Conservation (phyloP, 1,140 invertebrate genomes). For the Microplitis mediator region DNA sequence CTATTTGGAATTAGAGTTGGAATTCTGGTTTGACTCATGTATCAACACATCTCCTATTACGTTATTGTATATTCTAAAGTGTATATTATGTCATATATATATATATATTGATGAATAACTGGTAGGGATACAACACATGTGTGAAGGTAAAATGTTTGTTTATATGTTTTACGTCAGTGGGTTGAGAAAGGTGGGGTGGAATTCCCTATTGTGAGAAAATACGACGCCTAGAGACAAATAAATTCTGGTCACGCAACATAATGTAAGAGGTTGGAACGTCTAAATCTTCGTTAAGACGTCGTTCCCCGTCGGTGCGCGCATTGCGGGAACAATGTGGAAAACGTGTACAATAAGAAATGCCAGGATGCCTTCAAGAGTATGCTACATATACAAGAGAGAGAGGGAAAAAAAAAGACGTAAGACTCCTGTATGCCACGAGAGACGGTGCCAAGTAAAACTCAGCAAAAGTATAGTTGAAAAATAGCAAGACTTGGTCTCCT, state of each 20-base stretch:
- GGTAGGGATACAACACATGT: no score
- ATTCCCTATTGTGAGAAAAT: slow-evolving; percentile 10
- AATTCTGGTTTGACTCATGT: slow-evolving; percentile 3
- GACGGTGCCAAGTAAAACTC: slow-evolving; percentile 37
- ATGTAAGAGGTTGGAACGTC: slow-evolving; percentile 34
- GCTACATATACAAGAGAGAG: background rate
- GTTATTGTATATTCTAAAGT: background rate
- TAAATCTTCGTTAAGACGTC: slow-evolving; percentile 38
- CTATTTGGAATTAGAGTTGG: background rate
- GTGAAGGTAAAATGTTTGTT: background rate
- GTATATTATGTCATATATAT: no score
- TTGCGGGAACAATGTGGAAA: slow-evolving; percentile 32
- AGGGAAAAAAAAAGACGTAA: background rate
- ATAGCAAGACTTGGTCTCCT: slow-evolving; percentile 36
- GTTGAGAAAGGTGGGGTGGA: background rate
- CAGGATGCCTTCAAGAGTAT: background rate
- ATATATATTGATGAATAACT: no score
- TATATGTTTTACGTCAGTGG: background rate
- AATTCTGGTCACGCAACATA: slow-evolving; percentile 38
- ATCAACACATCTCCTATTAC: slow-evolving; percentile 12
- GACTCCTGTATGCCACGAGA: background rate
- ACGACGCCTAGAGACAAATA: slow-evolving; percentile 31
- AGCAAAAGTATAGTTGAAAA: slow-evolving; percentile 37
- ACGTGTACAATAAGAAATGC: slow-evolving; percentile 32
- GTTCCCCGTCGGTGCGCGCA: slow-evolving; percentile 21